These are phyloP conservation scores for Aphodius granarius DNA, from an alignment of 2,888 invertebrate genomes.

Conservation along the genomic window DNA sequence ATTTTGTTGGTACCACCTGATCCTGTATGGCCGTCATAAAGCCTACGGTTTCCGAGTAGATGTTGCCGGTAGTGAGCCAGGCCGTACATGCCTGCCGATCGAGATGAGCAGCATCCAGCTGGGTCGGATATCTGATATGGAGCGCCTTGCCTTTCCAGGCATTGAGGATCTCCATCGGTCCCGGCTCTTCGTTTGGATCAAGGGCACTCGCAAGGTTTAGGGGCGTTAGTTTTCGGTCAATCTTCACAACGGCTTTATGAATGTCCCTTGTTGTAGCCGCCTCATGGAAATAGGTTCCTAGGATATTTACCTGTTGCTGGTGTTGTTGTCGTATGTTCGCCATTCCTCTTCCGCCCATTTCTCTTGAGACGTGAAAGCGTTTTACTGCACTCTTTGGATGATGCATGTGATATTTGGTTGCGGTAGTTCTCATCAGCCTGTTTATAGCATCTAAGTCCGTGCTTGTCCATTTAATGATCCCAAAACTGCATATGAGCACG, in stretches of 20 bases:
- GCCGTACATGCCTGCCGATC: not conserved
- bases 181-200: not conserved
- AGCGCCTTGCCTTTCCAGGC: conserved; percentile 10
- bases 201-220: not conserved
- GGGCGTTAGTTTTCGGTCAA: not conserved
- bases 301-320: too few species aligned
- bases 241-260: not conserved
- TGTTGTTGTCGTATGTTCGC: not conserved
- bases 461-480: not conserved
- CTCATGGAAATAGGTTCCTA: not conserved
- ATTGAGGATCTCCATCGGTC: not conserved
- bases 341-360: conserved; percentile 9
- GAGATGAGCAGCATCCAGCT: not conserved
- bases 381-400: conserved; percentile 4
- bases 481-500: conserved; percentile 9
- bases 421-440: not conserved
- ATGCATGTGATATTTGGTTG: not conserved
- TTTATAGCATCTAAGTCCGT: not conserved
- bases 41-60: conserved; percentile 9
- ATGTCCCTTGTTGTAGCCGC: not conserved
- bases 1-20: not conserved
- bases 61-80: conserved; percentile 3
- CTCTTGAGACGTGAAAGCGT: conserved; percentile 7
- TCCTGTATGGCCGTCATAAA: conserved; percentile 1
- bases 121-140: conserved; percentile 12